phyloP scores from a whole-genome alignment of 2,797 vertebrate species.

The Notolepis coatsorum region DNA sequence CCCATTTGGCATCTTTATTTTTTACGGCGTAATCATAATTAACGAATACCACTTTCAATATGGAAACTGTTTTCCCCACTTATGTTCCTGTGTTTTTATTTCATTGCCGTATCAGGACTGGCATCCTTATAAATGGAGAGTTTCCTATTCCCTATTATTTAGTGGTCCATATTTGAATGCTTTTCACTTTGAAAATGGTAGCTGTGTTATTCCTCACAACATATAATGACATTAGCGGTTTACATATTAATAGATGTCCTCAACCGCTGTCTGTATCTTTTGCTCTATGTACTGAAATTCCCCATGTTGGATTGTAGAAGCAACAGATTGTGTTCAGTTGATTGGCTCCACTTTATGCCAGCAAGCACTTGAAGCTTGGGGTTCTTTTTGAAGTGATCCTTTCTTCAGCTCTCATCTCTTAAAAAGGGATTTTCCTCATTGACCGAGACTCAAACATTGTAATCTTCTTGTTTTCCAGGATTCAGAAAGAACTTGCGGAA shows the following conservation, averaged over 20 bases:
- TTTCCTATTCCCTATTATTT: not conserved
- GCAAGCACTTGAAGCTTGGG: not conserved
- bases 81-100: constrained; percentile 13
- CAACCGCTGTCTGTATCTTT: not conserved
- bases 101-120: not conserved
- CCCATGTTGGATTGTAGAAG: not conserved
- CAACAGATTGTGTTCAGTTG: not conserved
- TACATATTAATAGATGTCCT: not conserved
- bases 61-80: too few species aligned
- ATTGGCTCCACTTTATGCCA: not conserved
- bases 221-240: not conserved
- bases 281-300: not conserved
- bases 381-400: not conserved
- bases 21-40: too few species aligned
- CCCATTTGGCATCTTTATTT: constrained; percentile 20
- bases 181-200: not conserved
- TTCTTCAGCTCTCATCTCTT: not conserved
- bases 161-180: not conserved
- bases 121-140: not conserved
- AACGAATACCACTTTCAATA: too few species aligned
- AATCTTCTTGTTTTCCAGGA: constrained; percentile 82
- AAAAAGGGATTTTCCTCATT: not conserved
- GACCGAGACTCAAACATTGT: constrained; percentile 7
- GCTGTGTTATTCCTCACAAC: too few species aligned
- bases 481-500: constrained; percentile 99